These are phyloP conservation scores for Salvelinus sp. DNA, from an alignment of 2,113 vertebrate species.

Conservation along the genomic window DNA sequence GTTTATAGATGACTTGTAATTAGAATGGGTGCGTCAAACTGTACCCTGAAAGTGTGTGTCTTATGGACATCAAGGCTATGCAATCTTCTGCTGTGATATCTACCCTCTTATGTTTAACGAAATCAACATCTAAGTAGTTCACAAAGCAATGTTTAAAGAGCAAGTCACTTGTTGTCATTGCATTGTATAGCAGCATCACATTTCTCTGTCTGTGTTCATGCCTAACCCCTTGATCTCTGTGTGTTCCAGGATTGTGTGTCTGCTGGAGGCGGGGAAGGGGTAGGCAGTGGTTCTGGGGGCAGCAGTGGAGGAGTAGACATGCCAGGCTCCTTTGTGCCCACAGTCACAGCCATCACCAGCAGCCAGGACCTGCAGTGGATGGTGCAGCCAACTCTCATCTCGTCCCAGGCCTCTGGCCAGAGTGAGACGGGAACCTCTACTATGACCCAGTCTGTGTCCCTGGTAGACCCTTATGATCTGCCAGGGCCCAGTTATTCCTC, in stretches of 20 bases:
- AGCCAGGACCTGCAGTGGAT: slow-evolving; percentile 98
- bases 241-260: slow-evolving; percentile 73
- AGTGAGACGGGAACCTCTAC: slow-evolving; percentile 68
- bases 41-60: neutral
- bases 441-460: slow-evolving; percentile 73
- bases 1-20: neutral
- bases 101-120: no score
- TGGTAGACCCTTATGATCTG: slow-evolving; percentile 90
- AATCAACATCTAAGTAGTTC: no score
- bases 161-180: no score
- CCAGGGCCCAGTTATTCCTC: slow-evolving; percentile 89
- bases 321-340: slow-evolving; percentile 94
- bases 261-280: slow-evolving; percentile 69
- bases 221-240: neutral
- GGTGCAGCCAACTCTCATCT: slow-evolving; percentile 92
- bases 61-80: neutral
- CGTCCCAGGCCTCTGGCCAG: slow-evolving; percentile 90
- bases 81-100: neutral
- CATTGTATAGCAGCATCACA: no score
- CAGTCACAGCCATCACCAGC: slow-evolving; percentile 95
- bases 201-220: no score
- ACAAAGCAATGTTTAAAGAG: no score
- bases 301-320: slow-evolving; percentile 84
- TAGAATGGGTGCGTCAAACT: neutral
- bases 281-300: slow-evolving; percentile 62